Base-by-base conservation (phyloP, 2,113 vertebrate genomes). In the Oreochromis aureus region DNA sequence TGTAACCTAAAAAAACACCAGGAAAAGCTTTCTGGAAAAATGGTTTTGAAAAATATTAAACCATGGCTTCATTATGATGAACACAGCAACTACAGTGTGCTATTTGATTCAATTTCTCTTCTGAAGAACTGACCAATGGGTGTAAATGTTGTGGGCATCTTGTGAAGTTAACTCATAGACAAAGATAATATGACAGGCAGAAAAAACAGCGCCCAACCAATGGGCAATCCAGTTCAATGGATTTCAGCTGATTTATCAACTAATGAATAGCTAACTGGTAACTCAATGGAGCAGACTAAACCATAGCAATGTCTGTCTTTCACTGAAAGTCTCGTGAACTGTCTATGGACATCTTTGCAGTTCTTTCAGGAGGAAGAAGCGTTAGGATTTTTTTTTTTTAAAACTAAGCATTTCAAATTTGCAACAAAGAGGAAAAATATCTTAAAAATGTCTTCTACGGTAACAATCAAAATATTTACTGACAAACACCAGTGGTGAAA, bases 321-420 rank as follows among this genome's bases (percentile, higher is more conserved):
- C 19, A 39, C 34, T 22, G 18, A 3, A 66, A 36, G 61, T 2
- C 18, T 66, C 61, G 1, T 36, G 61, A 36, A n/a, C 32, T 4
- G 32, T 63, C 2, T 36, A 19, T 36, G 32, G 4, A n/a, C 18
- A 5, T 24, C 19, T 22, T 36, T 66, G 61, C 61, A n/a, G 32
- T 66, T 66, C 32, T 69, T 69, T 22, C 11, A 69, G n/a, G 36
- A n/a, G 3, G 4, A 69, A 69, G 19, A 69, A 3, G 30, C 1
- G 0, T 10, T 63, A 19, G 30, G 1, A 34, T n/a, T 1, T 7
- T 4, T 10, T 16, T 16, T 66, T 36, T 11, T 1, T 0, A 56
- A 69, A 56, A 69, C 34, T 8, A 41, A 69, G 34, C 63, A 69
- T 66, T 24, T 4, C 7, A 44, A 69, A 16, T 44, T 71, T 71